Base-by-base conservation (phyloP, 2,113 vertebrate genomes). In the Ceratotherium simum region DNA sequence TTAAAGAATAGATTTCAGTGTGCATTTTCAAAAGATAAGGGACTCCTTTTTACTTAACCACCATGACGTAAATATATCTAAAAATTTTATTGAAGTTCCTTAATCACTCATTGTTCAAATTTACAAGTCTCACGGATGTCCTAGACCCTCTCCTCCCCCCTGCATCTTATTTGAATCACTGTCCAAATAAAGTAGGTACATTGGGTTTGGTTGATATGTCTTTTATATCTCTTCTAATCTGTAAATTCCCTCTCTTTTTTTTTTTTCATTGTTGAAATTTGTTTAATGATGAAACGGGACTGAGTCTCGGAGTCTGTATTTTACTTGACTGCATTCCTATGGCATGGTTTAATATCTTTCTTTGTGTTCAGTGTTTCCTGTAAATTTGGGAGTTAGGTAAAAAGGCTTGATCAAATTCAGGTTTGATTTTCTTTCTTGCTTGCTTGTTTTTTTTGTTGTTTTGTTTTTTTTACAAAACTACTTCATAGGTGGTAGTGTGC, bases 1-100 rank as follows among this genome's bases (percentile, higher is more conserved):
- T 89, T 82, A 87, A 93, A 90, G 27, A 65, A 73, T n/a, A 78
- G 29, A 27, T 64, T 96, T 73, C 48, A 27, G 5, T 86, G 7
- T 92, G 51, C 33, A 70, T 96, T 97, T 95, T 88, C 48, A 81
- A 82, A 94, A 90, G 27, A 25, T 86, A 65, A 21, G 33, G 33
- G 17, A 94, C 14, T 60, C 14, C 14, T 85, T 97, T 95, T 78
- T 69, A 69, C 11, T 91, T 78, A 91, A 39, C 64, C n/a, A 70
- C 12, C 23, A 5, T 48, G 23, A 62, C 14, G 29, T 82, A 92
- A 80, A 33, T 46, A 73, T 10, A 27, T 60, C 4, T 58, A 42
- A 90, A 81, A 87, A 29, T 79, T 79, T 91, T 80, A 51, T 8
- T 27, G 5, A 48, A 95, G 13, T 92, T 94, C 39, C 2, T 60